A percentile compares a stretch with the other conserved stretches of the same genome.
phyloP scores from a whole-genome alignment of 2,113 vertebrate species.

The Chloebia gouldiae region DNA sequence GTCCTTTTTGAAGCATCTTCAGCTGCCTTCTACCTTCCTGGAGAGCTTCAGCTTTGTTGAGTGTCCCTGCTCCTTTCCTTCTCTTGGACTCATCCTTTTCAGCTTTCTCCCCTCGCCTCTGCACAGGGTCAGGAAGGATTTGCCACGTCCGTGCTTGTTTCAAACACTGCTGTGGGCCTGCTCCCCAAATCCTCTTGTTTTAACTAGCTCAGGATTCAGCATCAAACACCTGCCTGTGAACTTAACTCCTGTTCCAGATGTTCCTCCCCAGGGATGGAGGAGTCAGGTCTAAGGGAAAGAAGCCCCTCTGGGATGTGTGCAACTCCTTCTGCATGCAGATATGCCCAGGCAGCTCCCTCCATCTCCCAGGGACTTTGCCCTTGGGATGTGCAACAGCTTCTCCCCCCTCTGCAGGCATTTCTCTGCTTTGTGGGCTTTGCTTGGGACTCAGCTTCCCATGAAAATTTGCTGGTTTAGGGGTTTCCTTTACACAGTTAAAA shows the following conservation, averaged over 20 bases:
- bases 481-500: background rate
- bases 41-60: background rate
- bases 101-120: background rate
- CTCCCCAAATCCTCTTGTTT: background rate
- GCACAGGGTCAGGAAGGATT: background rate
- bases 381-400: background rate
- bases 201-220: background rate
- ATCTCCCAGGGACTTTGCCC: background rate
- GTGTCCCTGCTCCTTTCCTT: background rate
- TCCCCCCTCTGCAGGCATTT: background rate
- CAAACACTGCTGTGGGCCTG: accelerated
- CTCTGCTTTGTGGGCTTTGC: background rate
- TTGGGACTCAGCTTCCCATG: background rate
- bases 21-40: background rate
- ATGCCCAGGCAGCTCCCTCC: accelerated
- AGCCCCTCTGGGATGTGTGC: background rate
- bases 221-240: background rate
- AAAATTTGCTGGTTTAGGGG: background rate
- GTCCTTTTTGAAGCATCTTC: background rate
- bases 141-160: accelerated
- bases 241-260: background rate
- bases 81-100: background rate
- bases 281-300: background rate
- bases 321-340: background rate
- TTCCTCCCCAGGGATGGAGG: background rate